Base-by-base conservation (phyloP, 2,113 vertebrate genomes). In the Sialia sialis region DNA sequence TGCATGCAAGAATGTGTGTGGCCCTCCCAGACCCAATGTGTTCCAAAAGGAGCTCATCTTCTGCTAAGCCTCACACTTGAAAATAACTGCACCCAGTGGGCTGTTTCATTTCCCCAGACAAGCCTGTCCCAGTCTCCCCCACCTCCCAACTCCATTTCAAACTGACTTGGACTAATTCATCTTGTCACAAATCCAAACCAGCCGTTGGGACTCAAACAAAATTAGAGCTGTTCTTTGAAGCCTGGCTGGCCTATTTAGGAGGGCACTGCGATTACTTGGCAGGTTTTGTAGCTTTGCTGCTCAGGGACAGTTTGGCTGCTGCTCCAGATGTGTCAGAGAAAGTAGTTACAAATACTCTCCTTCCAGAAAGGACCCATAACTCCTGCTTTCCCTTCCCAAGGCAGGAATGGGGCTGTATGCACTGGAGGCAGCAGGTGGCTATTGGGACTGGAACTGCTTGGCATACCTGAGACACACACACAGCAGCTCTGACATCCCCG, bases 191-290 rank as follows among this genome's bases (percentile, higher is more conserved):
- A 93, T 66, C 70, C 84, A 84, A 96, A 56, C 12, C 48, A 75
- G 72, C 90, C 54, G 0, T 2, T 90, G 90, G 88, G 94, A 94
- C 51, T 63, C 3, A 1, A 73, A 69, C 23, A 73, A 93, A 93
- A 85, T 91, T 89, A 87, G 62, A 89, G 67, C 16, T 49, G 32
- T 18, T 90, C 68, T 90, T 73, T 95, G 66, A 92, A 92, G 67
- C 69, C 43, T 63, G 46, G 13, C 74, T 94, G 87, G 46, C 89
- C 94, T 94, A 91, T 90, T 93, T 95, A 89, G 54, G 55, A 89
- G 84, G 55, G n/a, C 52, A 89, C 41, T 89, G 66, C 77, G 44
- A 62, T 36, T 38, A 59, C 20, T 34, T 58, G 48, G 46, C 78
- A 83, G 44, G 86, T 91, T 94, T 70, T 48, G 49, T 46, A 77